Conservation (phyloP, 2,888 invertebrate genomes). For the Gortyna flavago region DNA sequence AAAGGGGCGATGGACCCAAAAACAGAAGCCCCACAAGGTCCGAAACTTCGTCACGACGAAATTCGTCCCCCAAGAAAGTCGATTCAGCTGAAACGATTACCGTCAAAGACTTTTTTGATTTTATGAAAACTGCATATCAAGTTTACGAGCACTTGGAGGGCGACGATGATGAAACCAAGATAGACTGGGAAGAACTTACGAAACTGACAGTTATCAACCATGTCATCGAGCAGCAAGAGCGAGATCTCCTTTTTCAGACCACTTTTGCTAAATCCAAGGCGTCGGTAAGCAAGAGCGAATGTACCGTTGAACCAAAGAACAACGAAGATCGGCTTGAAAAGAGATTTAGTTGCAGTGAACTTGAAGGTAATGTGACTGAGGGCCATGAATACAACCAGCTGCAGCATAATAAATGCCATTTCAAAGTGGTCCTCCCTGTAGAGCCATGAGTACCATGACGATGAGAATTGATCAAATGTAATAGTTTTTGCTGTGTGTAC, state of each 20-base stretch:
- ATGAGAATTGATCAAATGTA: neutral
- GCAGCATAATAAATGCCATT: too few relatives aligned
- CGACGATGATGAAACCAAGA: constrained; percentile 84
- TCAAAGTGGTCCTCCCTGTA: neutral
- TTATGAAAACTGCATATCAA: constrained; percentile 93
- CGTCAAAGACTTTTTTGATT: constrained; percentile 93
- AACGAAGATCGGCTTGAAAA: constrained; percentile 77
- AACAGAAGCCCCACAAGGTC: constrained; percentile 74
- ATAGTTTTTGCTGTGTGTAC: neutral
- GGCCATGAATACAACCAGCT: neutral
- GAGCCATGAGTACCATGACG: too few relatives aligned
- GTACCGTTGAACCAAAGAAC: constrained; percentile 76
- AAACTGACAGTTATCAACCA: constrained; percentile 87
- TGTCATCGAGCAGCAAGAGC: constrained; percentile 85
- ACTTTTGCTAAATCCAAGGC: constrained; percentile 78
- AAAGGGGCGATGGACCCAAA: constrained; percentile 75
- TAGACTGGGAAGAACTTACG: constrained; percentile 89
- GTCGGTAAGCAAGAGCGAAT: constrained; percentile 83
- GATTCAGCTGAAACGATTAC: constrained; percentile 91
- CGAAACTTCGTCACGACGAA: constrained; percentile 74
- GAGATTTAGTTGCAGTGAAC: constrained; percentile 83
- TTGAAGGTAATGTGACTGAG: constrained; percentile 78
- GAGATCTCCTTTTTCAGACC: constrained; percentile 84
- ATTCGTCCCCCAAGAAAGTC: constrained; percentile 71
- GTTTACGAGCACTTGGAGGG: constrained; percentile 89